Base-by-base conservation (phyloP, 2,797 vertebrate species). In the Notamacropus eugenii region DNA sequence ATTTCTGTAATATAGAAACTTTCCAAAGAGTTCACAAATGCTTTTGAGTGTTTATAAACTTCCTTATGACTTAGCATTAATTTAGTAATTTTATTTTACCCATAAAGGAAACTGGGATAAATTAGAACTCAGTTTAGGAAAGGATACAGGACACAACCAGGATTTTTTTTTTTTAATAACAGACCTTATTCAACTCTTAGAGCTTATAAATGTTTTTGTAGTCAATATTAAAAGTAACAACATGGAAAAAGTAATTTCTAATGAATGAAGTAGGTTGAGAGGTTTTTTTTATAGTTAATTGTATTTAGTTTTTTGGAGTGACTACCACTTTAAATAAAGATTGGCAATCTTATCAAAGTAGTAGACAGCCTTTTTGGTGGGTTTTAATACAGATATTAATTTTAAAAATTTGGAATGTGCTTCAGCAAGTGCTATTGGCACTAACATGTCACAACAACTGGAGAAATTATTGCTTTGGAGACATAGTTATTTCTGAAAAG, bases 381-480 rank as follows among this genome's bases (percentile, higher is more conserved):
- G 97, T 97, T 98, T 98, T 96, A 98, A 97, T 98, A 97, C 92
- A 93, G 97, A 98, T 98, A 98, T 98, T 98, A 99, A 98, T 98
- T 98, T 98, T 98, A 98, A 98, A 98, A 98, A 94, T 98, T 98
- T 97, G 98, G 98, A 98, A 98, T 99, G 98, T 95, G 90, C 97
- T 98, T 97, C 97, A 98, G 98, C 98, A 99, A 98, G 98, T 98
- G 98, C 95, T 97, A 96, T 99, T 99, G 99, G 99, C 99, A 99
- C 97, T 96, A 99, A 98, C 99, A 99, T 99, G 99, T 98, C 98
- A 98, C 97, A 99, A 97, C 98, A 99, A 98, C 98, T 99, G 99
- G 97, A 98, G 98, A 97, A 97, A 97, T 94, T 91, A 90, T 94
- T 96, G 95, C 97, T 98, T 97, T 98, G 98, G 98, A 98, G 98